Evolutionary conservation across 2,113 vertebrate species (phyloP).

Genomic region (Oreocharis arfaki): DNA sequence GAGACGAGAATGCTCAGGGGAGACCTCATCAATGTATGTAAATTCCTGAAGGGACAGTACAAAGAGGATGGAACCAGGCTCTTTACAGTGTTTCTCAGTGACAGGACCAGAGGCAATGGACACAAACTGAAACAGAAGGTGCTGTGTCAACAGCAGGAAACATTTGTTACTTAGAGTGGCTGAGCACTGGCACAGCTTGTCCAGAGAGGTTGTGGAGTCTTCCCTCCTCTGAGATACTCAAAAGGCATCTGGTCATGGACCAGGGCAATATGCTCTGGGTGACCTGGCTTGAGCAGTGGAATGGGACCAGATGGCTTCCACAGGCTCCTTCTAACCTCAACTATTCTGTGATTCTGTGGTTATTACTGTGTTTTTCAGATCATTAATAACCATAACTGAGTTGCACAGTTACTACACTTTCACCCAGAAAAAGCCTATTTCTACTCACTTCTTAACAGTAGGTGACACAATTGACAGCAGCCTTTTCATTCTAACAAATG

Average conservation of each 20-base stretch:
- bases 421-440: background rate
- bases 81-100: background rate
- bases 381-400: background rate
- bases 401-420: background rate
- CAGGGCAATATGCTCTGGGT: background rate
- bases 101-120: background rate
- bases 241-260: background rate
- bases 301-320: background rate
- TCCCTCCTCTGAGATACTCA: background rate
- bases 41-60: background rate
- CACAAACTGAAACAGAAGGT: background rate
- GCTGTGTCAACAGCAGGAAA: background rate
- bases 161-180: background rate
- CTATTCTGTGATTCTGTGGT: background rate
- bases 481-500: background rate
- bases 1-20: background rate
- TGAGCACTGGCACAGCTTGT: background rate
- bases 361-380: background rate
- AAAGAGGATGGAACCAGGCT: background rate
- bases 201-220: no score
- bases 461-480: background rate
- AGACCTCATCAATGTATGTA: background rate
- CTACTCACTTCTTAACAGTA: background rate
- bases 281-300: background rate
- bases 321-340: background rate